These are phyloP conservation scores for Turritopsis dohrnii DNA, from an alignment of 30 jellyfish, hydroid and myxozoan genomes.

Conservation along the genomic window DNA sequence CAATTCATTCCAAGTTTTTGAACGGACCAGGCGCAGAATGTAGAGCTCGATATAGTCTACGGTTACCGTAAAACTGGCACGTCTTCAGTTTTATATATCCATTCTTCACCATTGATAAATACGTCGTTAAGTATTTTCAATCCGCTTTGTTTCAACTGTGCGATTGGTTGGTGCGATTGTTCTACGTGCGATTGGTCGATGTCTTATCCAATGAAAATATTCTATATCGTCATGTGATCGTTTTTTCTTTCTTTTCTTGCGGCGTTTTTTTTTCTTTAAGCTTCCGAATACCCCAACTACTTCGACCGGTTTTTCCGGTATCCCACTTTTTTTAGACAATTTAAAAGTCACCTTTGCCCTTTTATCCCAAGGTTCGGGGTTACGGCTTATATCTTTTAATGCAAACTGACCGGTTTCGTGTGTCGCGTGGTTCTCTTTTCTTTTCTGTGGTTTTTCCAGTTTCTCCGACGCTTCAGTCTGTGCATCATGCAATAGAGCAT, in stretches of 20 bases:
- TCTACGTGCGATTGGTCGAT: neutral
- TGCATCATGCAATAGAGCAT: neutral
- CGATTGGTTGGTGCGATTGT: neutral
- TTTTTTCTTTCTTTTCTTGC: slow-evolving; percentile 11
- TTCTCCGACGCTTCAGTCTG: neutral
- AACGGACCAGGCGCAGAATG: neutral
- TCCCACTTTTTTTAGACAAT: slow-evolving; percentile 24
- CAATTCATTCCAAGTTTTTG: no score
- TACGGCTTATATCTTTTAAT: slow-evolving; percentile 27
- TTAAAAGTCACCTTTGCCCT: slow-evolving; percentile 39
- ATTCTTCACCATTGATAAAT: neutral
- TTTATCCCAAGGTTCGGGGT: slow-evolving; percentile 41
- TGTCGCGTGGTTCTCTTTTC: neutral
- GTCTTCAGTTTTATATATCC: neutral
- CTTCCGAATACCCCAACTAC: slow-evolving; percentile 37
- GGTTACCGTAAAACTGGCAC: no score
- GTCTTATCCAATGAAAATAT: neutral
- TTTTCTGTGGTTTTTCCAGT: neutral
- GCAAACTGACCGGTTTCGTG: neutral
- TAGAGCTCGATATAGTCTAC: no score
- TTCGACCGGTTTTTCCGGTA: slow-evolving; percentile 31
- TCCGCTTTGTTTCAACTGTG: neutral
- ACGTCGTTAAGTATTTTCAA: neutral
- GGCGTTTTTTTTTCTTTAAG: slow-evolving; percentile 18
- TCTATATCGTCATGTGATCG: slow-evolving; percentile 19